Base-by-base conservation (phyloP, 2,113 vertebrate genomes). In the Perognathus longimembris region DNA sequence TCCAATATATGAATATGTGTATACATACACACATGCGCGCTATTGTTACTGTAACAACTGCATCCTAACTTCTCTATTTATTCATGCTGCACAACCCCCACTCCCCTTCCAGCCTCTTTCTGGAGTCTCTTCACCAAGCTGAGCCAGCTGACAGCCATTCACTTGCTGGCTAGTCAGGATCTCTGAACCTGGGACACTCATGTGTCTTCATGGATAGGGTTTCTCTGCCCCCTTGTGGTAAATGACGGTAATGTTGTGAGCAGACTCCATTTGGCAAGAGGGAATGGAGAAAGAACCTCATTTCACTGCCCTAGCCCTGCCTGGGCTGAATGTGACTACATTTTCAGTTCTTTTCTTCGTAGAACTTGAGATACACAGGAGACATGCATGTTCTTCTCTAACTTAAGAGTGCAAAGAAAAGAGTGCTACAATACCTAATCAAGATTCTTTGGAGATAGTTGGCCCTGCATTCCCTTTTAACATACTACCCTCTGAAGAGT, bases 181-280 rank as follows among this genome's bases (percentile, higher is more conserved):
- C 9, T 34, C 1, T 2, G 7, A 28, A 0, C 0, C n/a, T 63
- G 32, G 5, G 45, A 36, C 40, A 26, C 21, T 9, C 22, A 24
- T 12, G 3, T 20, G 34, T 32, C 54, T 30, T 78, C 64, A 70
- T 14, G 28, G 21, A 6, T 28, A 22, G 57, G 66, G 74, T 20
- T 85, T 77, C 89, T 30, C 17, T 77, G 70, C 91, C 96, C 45
- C 70, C 96, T 95, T 21, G 96, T 95, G 96, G 96, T 82, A 0
- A 34, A 0, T 24, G 15, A 2, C 30, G 61, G 64, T 69, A 94
- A 70, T 76, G 64, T 76, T 40, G 20, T 15, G 0, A 9, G 12
- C 8, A 50, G 38, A 70, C 22, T 18, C 20, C 59, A 0, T 36
- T 34, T n/a, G 36, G 28, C n/a, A 32, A 15, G 1, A 50, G 50